phyloP scores from a whole-genome alignment of 2,888 invertebrate genomes.

The Dryobota labecula region DNA sequence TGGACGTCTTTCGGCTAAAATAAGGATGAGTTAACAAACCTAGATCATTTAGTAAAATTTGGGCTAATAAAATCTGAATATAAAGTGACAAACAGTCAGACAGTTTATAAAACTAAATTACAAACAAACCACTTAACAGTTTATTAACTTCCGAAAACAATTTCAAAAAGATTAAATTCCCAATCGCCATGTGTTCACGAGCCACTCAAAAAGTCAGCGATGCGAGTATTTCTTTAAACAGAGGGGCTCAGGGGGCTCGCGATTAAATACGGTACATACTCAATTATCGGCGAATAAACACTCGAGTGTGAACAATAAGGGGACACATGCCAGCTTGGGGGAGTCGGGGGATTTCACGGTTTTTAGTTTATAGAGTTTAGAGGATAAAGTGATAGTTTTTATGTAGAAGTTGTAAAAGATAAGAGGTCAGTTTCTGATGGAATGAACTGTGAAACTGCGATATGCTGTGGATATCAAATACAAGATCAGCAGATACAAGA shows the following conservation, averaged over 20 bases:
- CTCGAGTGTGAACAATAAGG: slow-evolving; percentile 71
- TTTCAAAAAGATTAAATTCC: slow-evolving; percentile 69
- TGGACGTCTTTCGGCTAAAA: too few species aligned
- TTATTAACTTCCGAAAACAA: slow-evolving; percentile 46
- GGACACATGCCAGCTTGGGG: slow-evolving; percentile 51
- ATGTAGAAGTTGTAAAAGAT: not conserved
- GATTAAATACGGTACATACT: slow-evolving; percentile 74
- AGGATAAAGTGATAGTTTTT: not conserved
- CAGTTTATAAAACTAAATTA: not conserved
- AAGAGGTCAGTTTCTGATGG: not conserved
- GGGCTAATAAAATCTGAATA: not conserved
- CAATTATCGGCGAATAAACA: slow-evolving; percentile 86
- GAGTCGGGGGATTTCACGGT: slow-evolving; percentile 42
- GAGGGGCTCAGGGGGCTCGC: slow-evolving; percentile 66
- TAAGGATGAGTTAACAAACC: too few species aligned
- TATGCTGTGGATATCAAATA: not conserved
- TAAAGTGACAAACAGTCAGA: not conserved
- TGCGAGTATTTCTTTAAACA: slow-evolving; percentile 80
- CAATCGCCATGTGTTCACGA: slow-evolving; percentile 79
- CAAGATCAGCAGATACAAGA: too few species aligned
- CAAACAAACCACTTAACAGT: slow-evolving; percentile 14
- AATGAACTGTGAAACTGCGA: not conserved
- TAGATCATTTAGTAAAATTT: not conserved
- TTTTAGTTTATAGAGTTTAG: slow-evolving; percentile 38
- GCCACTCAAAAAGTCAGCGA: slow-evolving; percentile 79